Conservation (phyloP, 2,888 invertebrate species). For the Zeuzera pyrina region DNA sequence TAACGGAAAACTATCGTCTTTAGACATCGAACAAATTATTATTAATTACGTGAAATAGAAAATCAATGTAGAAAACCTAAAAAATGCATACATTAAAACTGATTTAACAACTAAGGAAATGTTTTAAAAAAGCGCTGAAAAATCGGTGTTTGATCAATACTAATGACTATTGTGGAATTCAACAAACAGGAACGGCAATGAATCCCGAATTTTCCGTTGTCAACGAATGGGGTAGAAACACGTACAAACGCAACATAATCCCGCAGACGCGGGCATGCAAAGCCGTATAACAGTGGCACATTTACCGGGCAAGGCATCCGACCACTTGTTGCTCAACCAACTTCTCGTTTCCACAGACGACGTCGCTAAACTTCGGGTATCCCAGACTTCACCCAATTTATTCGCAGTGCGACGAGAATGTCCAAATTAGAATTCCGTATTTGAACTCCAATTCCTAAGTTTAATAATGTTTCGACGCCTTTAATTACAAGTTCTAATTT, state of each 20-base stretch:
- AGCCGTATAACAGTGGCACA: constrained; percentile 59
- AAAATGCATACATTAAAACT: too few species aligned
- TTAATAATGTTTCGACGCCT: background rate
- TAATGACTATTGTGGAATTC: constrained; percentile 26
- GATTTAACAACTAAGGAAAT: constrained; percentile 15
- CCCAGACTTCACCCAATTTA: constrained; percentile 33
- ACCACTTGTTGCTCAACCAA: constrained; percentile 65
- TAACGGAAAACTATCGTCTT: background rate
- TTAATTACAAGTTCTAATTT: too few species aligned
- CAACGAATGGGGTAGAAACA: constrained; percentile 22
- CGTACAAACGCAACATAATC: constrained; percentile 46
- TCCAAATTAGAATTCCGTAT: constrained; percentile 16
- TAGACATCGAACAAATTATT: background rate
- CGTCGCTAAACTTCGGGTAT: constrained; percentile 39
- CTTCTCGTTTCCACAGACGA: constrained; percentile 33
- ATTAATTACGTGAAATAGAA: background rate
- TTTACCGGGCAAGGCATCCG: constrained; percentile 67
- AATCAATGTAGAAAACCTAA: constrained; percentile 12
- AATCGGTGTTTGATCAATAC: constrained; percentile 27
- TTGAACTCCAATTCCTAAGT: constrained; percentile 19
- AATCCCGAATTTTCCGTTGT: constrained; percentile 39
- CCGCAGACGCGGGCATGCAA: constrained; percentile 61
- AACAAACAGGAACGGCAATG: constrained; percentile 31
- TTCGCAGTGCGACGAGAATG: constrained; percentile 19
- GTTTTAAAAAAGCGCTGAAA: too few species aligned